Evolutionary conservation across 2,888 invertebrate species (phyloP).

Genomic region (Callinectes sapidus): DNA sequence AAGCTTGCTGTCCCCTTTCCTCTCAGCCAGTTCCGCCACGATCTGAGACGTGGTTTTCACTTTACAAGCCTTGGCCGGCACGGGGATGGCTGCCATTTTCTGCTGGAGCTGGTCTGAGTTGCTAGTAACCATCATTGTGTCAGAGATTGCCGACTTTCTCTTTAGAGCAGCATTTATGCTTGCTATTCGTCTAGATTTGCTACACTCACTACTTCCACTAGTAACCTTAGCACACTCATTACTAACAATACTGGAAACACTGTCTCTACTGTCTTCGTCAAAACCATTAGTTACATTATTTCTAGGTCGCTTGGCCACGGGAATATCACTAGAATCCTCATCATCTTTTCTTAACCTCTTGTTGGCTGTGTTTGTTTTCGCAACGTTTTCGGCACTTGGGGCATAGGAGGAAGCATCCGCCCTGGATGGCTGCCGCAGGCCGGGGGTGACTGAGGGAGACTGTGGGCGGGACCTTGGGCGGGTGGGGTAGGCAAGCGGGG

Average conservation of each 20-base stretch:
- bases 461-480: conserved; percentile 70
- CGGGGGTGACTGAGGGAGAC: conserved; percentile 65
- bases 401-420: conserved; percentile 67
- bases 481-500: conserved; percentile 57
- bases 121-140: conserved; percentile 32
- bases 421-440: conserved; percentile 59
- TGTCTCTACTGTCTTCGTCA: conserved; percentile 74
- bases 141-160: conserved; percentile 48
- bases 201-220: conserved; percentile 62
- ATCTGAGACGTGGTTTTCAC: conserved; percentile 88
- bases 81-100: conserved; percentile 74
- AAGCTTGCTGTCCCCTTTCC: conserved; percentile 72
- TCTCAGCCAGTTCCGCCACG: conserved; percentile 81
- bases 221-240: conserved; percentile 63
- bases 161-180: conserved; percentile 53
- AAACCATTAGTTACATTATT: conserved; percentile 70
- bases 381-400: conserved; percentile 75
- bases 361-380: conserved; percentile 77
- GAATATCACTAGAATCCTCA: conserved; percentile 66
- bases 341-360: conserved; percentile 70
- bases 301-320: conserved; percentile 69
- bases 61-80: conserved; percentile 81
- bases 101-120: conserved; percentile 62
- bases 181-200: conserved; percentile 57
- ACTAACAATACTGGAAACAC: conserved; percentile 73